A percentile compares a stretch with the other conserved stretches of the same genome.
Evolutionary conservation across 2,888 invertebrate species (phyloP).

Genomic region (Ormia ochracea): DNA sequence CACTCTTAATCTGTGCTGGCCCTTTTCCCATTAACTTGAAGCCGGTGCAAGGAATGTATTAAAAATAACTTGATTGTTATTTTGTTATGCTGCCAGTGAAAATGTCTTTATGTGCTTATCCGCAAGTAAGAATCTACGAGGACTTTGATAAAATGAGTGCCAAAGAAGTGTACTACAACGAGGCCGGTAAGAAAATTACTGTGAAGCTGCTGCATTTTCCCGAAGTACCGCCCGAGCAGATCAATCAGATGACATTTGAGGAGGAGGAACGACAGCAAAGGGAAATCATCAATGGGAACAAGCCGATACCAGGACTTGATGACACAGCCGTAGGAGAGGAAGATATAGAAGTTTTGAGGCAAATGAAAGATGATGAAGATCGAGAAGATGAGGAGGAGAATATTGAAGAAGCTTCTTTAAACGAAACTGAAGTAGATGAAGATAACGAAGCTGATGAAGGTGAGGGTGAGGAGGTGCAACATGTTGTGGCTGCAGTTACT

Average conservation of each 20-base stretch:
- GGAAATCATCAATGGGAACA: constrained; percentile 59
- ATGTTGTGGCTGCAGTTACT: background rate
- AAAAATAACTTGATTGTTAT: constrained; percentile 28
- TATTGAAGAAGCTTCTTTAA: constrained; percentile 23
- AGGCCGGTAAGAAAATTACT: constrained; percentile 76
- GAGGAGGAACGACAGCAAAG: constrained; percentile 66
- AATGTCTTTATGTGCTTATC: constrained; percentile 76
- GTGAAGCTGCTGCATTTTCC: constrained; percentile 76
- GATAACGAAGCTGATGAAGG: constrained; percentile 58
- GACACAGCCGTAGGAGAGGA: background rate
- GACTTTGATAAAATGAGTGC: constrained; percentile 78
- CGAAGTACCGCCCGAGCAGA: constrained; percentile 75
- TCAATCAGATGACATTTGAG: constrained; percentile 73
- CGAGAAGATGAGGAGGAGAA: constrained; percentile 14
- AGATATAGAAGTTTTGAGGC: background rate
- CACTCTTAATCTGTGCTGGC: background rate
- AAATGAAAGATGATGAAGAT: constrained; percentile 18
- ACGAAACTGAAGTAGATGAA: constrained; percentile 62
- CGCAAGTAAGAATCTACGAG: constrained; percentile 76
- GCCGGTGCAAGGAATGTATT: background rate
- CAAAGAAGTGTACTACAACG: constrained; percentile 76
- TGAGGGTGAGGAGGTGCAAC: constrained; percentile 23
- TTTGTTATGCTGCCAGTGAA: constrained; percentile 65
- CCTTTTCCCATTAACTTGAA: background rate
- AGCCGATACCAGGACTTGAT: background rate